Evolutionary conservation across 2,113 vertebrate genomes (phyloP).

Genomic region (Xenopus borealis): DNA sequence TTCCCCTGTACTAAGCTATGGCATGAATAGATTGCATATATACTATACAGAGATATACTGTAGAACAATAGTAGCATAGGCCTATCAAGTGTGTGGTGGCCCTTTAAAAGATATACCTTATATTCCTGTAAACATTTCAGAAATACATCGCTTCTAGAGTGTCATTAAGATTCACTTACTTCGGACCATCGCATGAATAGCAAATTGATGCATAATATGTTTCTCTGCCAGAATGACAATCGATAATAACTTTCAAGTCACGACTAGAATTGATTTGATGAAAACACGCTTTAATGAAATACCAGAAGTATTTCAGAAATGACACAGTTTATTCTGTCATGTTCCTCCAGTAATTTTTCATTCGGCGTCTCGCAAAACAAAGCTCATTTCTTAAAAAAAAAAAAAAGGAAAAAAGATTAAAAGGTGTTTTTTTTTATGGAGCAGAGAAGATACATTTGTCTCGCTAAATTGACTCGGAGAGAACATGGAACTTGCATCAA

Average conservation of each 20-base stretch:
- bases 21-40: too few species aligned
- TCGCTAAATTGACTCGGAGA: background rate
- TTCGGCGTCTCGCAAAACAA: background rate
- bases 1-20: too few species aligned
- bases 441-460: background rate
- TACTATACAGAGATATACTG: too few species aligned
- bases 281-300: background rate
- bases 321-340: background rate
- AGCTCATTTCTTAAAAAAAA: background rate
- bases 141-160: too few species aligned
- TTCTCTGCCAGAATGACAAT: background rate
- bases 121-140: too few species aligned
- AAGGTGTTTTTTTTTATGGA: background rate
- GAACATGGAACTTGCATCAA: background rate
- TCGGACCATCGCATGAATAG: background rate
- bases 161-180: background rate
- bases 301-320: background rate
- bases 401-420: background rate
- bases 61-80: too few species aligned
- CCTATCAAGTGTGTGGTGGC: too few species aligned
- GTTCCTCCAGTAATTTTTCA: background rate
- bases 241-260: background rate
- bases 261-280: slow-evolving; percentile 1
- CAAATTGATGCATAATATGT: background rate
- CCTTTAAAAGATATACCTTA: too few species aligned